Conservation (phyloP, 2,113 vertebrate species). For the Pontoporia blainvillei region DNA sequence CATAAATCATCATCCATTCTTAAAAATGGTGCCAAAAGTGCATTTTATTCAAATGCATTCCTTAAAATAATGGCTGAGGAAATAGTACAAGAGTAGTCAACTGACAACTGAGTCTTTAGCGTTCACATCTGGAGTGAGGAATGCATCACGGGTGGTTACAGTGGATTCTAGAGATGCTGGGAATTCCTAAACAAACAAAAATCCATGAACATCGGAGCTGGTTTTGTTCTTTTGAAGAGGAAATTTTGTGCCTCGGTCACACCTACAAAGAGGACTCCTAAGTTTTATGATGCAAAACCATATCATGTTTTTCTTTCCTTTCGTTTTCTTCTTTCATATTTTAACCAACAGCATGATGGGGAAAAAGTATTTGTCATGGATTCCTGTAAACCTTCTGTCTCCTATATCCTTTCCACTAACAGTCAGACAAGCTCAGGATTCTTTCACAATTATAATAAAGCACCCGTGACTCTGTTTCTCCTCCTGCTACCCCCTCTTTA, state of each 20-base stretch:
- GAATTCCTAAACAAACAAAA: constrained; percentile 54
- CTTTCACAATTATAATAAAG: background rate
- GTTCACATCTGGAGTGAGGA: constrained; percentile 63
- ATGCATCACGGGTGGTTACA: constrained; percentile 46
- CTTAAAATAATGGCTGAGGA: constrained; percentile 78
- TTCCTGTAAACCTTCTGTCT: background rate
- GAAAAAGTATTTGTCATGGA: background rate
- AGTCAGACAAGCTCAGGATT: background rate
- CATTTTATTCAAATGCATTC: constrained; percentile 81
- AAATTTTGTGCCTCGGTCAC: background rate
- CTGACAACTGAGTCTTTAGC: constrained; percentile 59
- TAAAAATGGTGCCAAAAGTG: constrained; percentile 77
- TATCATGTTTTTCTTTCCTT: background rate
- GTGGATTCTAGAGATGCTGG: constrained; percentile 59
- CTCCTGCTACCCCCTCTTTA: background rate
- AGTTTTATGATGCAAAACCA: background rate
- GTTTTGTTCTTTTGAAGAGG: constrained; percentile 12
- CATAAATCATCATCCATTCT: constrained; percentile 84
- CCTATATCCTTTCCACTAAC: background rate
- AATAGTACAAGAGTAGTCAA: constrained; percentile 64
- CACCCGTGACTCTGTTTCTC: background rate
- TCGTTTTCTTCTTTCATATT: background rate
- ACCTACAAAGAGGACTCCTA: background rate
- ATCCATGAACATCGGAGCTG: background rate
- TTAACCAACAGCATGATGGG: background rate